Evolutionary conservation across 2,797 vertebrate genomes (phyloP), one percentile per base, ranked within the genome.

Genomic region (Acanthis flammea): DNA sequence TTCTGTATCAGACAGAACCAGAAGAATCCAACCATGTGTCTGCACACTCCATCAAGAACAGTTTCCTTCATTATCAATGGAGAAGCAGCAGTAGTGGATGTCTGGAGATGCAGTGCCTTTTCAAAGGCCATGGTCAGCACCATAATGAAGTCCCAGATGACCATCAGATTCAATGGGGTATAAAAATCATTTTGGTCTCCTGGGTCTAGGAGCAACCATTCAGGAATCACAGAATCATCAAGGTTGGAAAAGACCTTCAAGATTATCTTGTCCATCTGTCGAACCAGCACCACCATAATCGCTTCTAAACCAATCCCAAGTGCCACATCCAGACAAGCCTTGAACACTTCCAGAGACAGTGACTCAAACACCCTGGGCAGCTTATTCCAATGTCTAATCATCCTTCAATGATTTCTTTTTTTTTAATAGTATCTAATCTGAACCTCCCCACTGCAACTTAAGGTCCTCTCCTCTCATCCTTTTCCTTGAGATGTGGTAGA

Each of bases 371-470:
- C 22, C 7, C 18, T 24, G 30, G 18, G 4, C 12, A 77, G 45
- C 11, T 53, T 58, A 45, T 28, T 63, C 18, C 28, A 41, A 19
- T 45, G 24, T 7, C 25, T 31, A 71, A 31, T 37, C n/a, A 63
- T 8, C 28, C 57, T 70, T 30, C 44, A 76, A 42, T n/a, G 37
- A 19, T 10, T 19, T n/a, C 25, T 25, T 44, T 51, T 45, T 45
- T 45, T 16, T 48, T 35, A 28, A 54, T 25, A 39, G 5, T 14
- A 35, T 58, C 14, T 33, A 31, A 58, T 71, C 25, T 58, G 50
- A 65, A 27, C 4, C 2, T 31, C 6, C 6, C 4, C 3, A 1
- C 5, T 71, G 30, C 18, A 65, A 5, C 1, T 71, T 31, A 53
- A 65, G 12, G 12, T 19, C 2, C 17, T 45, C 14, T 57, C 30